A percentile compares a stretch with the other conserved stretches of the same genome.
These are phyloP conservation scores for Drosophila silvestris DNA, from an alignment of 2,888 invertebrate species.

Conservation along the genomic window DNA sequence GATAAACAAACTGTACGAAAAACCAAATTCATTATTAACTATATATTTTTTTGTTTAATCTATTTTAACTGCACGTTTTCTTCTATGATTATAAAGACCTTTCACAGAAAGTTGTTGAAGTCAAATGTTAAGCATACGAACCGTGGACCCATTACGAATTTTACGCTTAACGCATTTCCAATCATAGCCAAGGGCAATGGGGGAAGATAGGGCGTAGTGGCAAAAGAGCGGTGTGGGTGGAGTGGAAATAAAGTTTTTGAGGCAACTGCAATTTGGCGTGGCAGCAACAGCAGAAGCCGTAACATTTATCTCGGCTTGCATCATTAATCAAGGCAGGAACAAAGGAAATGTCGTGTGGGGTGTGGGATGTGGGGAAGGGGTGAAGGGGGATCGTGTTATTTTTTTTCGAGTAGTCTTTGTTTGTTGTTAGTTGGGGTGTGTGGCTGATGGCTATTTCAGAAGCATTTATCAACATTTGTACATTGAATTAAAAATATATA, in stretches of 20 bases:
- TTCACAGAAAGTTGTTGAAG: neutral
- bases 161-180: constrained; percentile 35
- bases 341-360: constrained; percentile 37
- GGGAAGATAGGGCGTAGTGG: neutral
- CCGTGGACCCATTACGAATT: constrained; percentile 24
- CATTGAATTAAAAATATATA: constrained; percentile 68
- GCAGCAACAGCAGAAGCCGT: constrained; percentile 23
- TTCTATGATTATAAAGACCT: neutral
- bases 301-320: constrained; percentile 71
- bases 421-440: neutral
- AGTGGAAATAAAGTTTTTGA: constrained; percentile 40
- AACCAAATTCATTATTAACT: neutral
- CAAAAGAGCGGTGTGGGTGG: neutral
- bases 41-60: neutral
- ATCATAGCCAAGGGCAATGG: constrained; percentile 26
- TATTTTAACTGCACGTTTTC: neutral
- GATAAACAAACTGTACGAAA: neutral
- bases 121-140: constrained; percentile 33
- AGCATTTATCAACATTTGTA: constrained; percentile 74
- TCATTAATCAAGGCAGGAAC: constrained; percentile 70
- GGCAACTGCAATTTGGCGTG: constrained; percentile 58
- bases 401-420: neutral
- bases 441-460: constrained; percentile 23
- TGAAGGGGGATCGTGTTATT: neutral
- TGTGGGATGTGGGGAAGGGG: neutral